Base-by-base conservation (phyloP, 2,888 invertebrate species). In the Argyresthia albistria region DNA sequence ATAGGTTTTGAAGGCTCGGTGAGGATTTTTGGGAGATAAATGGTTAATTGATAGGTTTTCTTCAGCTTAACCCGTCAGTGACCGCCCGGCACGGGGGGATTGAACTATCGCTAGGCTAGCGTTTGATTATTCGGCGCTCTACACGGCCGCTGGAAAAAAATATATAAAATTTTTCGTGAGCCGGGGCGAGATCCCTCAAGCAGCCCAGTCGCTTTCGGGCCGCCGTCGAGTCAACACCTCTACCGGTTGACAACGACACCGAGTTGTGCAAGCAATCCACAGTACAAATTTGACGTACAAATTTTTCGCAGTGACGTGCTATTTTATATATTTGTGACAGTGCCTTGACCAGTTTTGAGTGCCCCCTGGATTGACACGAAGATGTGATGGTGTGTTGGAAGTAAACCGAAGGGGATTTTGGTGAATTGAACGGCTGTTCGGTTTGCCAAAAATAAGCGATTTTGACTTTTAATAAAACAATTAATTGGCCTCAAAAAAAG, bases 201-300 rank as follows among this genome's bases (percentile, higher is more conserved):
- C n/a, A n/a, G n/a, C n/a, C n/a, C n/a, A n/a, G n/a, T n/a, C n/a
- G n/a, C n/a, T n/a, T n/a, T n/a, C n/a, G 25, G 25, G 6, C 3
- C 2, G 25, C 25, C 25, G 25, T 25, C 25, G 25, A 25, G 84
- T 71, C 70, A 72, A 80, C 83, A 81, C 74, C 81, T 71, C 67
- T 62, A 60, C 72, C 74, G 79, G 78, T 78, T 64, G 69, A 63
- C 66, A 72, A 71, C 69, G 69, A 66, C 64, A 63, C 72, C 77
- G 80, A 77, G 73, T 80, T 79, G 81, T 81, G 80, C 70, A 16
- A 46, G 75, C 76, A 84, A 81, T 35, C 79, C 63, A 65, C 80
- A 87, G 86, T 87, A 87, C 86, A 87, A 87, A 83, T 64, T 66
- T 66, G 67, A 67, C 81, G 83, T 86, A 80, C 84, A 84, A 84